Evolutionary conservation across 2,113 vertebrate genomes (phyloP).

Genomic region (Maccullochella peelii): DNA sequence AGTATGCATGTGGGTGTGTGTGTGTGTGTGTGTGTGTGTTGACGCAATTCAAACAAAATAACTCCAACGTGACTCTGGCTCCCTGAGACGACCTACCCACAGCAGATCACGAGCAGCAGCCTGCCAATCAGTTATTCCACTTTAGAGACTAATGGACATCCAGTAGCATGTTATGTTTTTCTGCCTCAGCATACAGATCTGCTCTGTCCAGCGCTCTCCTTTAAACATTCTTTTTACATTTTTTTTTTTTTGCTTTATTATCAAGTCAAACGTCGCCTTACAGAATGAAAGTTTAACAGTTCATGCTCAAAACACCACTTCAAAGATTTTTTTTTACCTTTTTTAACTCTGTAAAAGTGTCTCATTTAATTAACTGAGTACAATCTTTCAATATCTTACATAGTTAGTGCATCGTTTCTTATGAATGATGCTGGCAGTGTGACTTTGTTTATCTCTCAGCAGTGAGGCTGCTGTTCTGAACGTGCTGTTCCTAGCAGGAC

Average conservation of each 20-base stretch:
- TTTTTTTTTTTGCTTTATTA: not conserved
- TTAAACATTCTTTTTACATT: no score
- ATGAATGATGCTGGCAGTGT: not conserved
- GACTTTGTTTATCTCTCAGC: not conserved
- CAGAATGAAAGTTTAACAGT: not conserved
- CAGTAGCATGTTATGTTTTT: not conserved
- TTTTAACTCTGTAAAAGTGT: not conserved
- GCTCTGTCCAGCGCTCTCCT: no score
- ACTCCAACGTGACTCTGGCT: not conserved
- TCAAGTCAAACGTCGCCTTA: not conserved
- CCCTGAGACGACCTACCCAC: not conserved
- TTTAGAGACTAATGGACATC: not conserved
- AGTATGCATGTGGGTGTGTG: no score
- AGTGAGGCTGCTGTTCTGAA: not conserved
- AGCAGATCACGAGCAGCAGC: conserved; percentile 3
- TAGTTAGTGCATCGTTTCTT: not conserved
- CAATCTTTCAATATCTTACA: not conserved
- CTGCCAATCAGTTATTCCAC: not conserved
- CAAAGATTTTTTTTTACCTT: not conserved
- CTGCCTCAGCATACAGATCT: not conserved
- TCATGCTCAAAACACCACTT: not conserved
- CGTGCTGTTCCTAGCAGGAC: not conserved
- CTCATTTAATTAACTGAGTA: not conserved
- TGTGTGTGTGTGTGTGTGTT: not conserved
- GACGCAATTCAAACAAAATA: not conserved